Evolutionary conservation across 2,113 vertebrate genomes (phyloP).

Genomic region (Coryphaenoides rupestris): DNA sequence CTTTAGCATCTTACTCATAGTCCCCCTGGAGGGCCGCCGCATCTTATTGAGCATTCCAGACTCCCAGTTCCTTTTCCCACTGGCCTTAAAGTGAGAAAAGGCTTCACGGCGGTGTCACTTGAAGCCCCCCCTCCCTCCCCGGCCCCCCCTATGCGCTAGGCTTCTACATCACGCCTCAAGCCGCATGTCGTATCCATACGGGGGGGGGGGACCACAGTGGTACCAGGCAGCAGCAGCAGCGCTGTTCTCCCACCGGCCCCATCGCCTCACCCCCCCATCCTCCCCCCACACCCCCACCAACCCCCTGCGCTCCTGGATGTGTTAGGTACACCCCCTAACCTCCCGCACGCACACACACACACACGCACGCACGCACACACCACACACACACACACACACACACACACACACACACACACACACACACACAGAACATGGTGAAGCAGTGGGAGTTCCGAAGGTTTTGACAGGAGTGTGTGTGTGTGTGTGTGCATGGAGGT

Average conservation of each 20-base stretch:
- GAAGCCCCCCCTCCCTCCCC: conserved; percentile 33
- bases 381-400: background rate
- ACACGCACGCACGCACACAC: background rate
- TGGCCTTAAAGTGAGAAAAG: conserved; percentile 36
- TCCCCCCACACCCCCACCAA: background rate
- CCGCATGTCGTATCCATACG: no score
- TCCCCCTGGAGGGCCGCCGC: conserved; percentile 19
- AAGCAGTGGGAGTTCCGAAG: conserved; percentile 53
- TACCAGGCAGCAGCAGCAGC: no score
- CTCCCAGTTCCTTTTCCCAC: conserved; percentile 44
- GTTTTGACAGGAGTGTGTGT: conserved; percentile 25
- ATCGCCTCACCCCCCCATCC: no score
- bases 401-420: background rate
- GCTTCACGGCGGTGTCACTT: conserved; percentile 34
- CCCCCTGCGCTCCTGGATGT: no score
- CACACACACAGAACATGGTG: conserved; percentile 29
- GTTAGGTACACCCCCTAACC: no score
- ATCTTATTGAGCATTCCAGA: conserved; percentile 38
- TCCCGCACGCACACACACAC: background rate
- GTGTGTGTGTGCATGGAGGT: background rate
- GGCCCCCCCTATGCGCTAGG: no score
- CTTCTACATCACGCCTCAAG: no score
- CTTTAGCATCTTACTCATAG: conserved; percentile 35
- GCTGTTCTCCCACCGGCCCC: no score
- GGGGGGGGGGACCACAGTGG: no score